phyloP scores from a whole-genome alignment of 2,113 vertebrate species.

The Mungos mungo region DNA sequence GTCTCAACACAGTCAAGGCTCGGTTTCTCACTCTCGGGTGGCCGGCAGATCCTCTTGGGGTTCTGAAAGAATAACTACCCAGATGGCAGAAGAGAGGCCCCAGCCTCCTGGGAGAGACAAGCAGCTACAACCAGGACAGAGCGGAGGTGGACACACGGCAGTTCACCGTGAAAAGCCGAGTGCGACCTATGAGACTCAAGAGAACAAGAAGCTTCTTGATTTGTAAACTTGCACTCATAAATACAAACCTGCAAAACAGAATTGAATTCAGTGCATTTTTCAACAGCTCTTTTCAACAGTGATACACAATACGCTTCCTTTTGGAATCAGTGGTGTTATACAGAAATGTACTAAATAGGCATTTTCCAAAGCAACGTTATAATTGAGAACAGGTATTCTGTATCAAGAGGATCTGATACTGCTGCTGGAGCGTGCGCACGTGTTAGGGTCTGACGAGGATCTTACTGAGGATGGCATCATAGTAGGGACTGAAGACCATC shows the following conservation, averaged over 20 bases:
- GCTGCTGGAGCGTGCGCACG: background rate
- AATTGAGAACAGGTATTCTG: conserved; percentile 18
- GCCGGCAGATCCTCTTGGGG: background rate
- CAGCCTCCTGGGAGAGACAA: background rate
- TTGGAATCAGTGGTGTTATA: background rate
- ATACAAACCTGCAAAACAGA: conserved; percentile 57
- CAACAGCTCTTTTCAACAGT: conserved; percentile 1
- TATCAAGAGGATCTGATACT: conserved; percentile 28
- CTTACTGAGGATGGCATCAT: conserved; percentile 90
- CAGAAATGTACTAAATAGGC: conserved; percentile 75
- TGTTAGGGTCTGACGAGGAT: conserved; percentile 77
- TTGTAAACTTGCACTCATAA: conserved; percentile 74
- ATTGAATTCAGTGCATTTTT: conserved; percentile 49
- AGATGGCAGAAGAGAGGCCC: background rate
- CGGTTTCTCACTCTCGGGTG: background rate
- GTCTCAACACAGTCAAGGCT: background rate
- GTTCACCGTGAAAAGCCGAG: background rate
- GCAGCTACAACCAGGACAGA: background rate
- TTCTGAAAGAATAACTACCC: background rate
- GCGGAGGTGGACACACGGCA: background rate
- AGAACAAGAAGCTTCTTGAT: background rate
- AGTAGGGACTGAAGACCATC: conserved; percentile 97
- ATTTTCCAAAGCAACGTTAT: conserved; percentile 77
- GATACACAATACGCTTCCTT: conserved; percentile 24
- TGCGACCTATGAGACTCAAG: background rate